Percentiles rank a stretch among this genome's conserved stretches.
Conservation (phyloP, 2,797 vertebrate genomes). For the Schizothorax lantsangensis region DNA sequence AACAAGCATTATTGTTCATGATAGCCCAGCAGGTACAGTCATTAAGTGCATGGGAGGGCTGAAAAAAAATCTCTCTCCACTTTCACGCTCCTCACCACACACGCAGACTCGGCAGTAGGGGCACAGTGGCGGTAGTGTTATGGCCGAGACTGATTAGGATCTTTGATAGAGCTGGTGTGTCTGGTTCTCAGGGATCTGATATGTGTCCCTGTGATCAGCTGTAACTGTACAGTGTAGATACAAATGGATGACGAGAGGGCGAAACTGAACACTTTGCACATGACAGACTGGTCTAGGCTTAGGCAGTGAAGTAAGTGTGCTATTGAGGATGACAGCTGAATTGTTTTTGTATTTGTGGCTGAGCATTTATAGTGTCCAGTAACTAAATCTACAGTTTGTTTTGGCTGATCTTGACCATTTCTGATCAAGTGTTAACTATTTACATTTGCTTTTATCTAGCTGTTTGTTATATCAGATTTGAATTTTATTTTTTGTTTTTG, state of each 20-base stretch:
- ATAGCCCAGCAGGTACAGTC: slow-evolving; percentile 35
- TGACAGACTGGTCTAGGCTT: not conserved
- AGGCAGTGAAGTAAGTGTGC: slow-evolving; percentile 18
- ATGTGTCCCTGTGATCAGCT: not conserved
- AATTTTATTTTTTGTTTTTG: not conserved
- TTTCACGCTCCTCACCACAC: slow-evolving; percentile 6
- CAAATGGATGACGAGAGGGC: not conserved
- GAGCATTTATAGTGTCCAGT: not conserved
- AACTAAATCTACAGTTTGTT: not conserved
- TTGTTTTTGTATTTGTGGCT: slow-evolving; percentile 11
- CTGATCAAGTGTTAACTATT: not conserved
- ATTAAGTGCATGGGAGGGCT: slow-evolving; percentile 16
- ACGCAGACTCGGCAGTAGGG: not conserved
- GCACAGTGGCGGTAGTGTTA: not conserved
- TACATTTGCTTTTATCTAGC: not conserved
- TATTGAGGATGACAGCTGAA: not conserved
- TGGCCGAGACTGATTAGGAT: slow-evolving; percentile 9
- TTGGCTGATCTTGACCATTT: not conserved
- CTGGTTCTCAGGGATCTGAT: slow-evolving; percentile 9
- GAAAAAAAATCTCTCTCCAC: not conserved
- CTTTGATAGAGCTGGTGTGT: slow-evolving; percentile 15
- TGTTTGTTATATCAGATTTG: not conserved
- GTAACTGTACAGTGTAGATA: slow-evolving; percentile 6
- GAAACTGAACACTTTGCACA: not conserved
- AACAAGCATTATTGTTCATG: slow-evolving; percentile 34